These are phyloP conservation scores for Cairina moschata DNA, from an alignment of 2,113 vertebrate genomes.

Conservation along the genomic window DNA sequence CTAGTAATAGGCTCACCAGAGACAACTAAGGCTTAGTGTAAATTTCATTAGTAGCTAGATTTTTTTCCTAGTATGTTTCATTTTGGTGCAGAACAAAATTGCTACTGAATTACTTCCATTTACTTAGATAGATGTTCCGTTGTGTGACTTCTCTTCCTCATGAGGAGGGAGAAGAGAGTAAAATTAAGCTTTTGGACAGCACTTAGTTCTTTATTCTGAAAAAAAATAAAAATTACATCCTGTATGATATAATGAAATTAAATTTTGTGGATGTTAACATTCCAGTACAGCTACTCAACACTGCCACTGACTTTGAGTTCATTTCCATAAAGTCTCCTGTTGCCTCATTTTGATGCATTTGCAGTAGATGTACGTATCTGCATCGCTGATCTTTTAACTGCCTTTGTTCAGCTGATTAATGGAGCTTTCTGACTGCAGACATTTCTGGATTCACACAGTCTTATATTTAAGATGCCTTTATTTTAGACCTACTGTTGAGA, in stretches of 20 bases:
- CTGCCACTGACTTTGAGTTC: slow-evolving; percentile 33
- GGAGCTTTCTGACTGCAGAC: slow-evolving; percentile 74
- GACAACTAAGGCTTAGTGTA: background rate
- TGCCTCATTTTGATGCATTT: slow-evolving; percentile 71
- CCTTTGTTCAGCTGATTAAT: slow-evolving; percentile 85
- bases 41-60: slow-evolving; percentile 31
- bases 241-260: background rate
- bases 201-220: background rate
- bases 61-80: background rate
- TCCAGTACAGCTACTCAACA: background rate
- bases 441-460: slow-evolving; percentile 70
- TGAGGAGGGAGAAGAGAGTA: background rate
- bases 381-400: slow-evolving; percentile 79
- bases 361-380: slow-evolving; percentile 62
- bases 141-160: background rate
- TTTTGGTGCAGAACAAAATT: slow-evolving; percentile 12
- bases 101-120: slow-evolving; percentile 1
- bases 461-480: slow-evolving; percentile 46
- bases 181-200: slow-evolving; percentile 9
- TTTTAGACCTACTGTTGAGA: slow-evolving; percentile 50
- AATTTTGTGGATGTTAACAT: slow-evolving; percentile 6
- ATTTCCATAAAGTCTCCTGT: slow-evolving; percentile 66
- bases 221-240: background rate
- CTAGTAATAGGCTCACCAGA: slow-evolving; percentile 4
- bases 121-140: background rate